Evolutionary conservation across 2,797 vertebrate genomes (phyloP).

Genomic region (Lutjanus campechanus): DNA sequence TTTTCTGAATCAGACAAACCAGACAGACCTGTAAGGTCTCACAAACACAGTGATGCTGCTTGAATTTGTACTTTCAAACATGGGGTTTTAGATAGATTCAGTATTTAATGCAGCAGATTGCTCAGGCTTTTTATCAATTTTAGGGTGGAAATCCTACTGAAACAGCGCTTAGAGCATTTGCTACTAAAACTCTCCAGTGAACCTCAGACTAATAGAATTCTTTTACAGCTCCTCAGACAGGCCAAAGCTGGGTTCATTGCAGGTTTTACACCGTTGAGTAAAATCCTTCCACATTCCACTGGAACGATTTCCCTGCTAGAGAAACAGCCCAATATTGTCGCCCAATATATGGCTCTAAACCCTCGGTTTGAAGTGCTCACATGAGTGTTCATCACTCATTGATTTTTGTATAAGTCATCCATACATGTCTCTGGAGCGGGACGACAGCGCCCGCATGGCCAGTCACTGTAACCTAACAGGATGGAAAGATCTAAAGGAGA

Average conservation of each 20-base stretch:
- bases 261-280: conserved; percentile 27
- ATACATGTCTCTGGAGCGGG: conserved; percentile 38
- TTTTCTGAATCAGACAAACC: neutral
- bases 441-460: conserved; percentile 24
- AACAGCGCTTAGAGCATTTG: neutral
- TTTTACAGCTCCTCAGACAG: conserved; percentile 19
- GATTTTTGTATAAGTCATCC: conserved; percentile 48
- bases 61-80: no score
- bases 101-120: neutral
- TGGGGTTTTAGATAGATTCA: neutral
- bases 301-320: neutral
- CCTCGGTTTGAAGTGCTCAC: conserved; percentile 23
- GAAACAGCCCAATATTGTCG: conserved; percentile 12
- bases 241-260: neutral
- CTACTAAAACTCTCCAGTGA: conserved; percentile 3
- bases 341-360: conserved; percentile 8
- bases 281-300: conserved; percentile 18
- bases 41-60: neutral
- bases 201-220: conserved; percentile 10
- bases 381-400: conserved; percentile 49
- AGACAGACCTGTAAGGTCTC: neutral
- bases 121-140: neutral
- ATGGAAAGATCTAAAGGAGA: conserved; percentile 62
- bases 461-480: conserved; percentile 55
- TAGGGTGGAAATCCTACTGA: neutral